Percentiles rank a stretch among this genome's conserved stretches.
Conservation (phyloP, 23 tunicate species). For the Styela plicata region DNA sequence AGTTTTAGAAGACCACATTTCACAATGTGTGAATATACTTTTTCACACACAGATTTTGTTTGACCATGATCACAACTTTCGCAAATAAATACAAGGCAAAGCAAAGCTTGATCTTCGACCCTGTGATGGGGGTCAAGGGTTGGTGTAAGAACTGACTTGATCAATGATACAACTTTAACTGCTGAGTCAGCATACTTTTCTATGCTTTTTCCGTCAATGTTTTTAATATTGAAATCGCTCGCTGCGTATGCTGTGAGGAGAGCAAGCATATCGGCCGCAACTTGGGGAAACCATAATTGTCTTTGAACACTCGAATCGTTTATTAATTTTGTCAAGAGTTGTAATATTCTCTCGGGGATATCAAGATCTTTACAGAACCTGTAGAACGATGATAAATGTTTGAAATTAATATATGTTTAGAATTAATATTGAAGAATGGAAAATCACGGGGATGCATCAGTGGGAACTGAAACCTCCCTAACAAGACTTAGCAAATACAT, state of each 20-base stretch:
- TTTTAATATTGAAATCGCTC: slow-evolving; percentile 74
- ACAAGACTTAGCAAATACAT: too few relatives aligned
- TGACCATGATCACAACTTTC: slow-evolving; percentile 85
- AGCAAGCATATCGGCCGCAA: slow-evolving; percentile 34
- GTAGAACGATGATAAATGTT: neutral
- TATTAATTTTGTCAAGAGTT: slow-evolving; percentile 23
- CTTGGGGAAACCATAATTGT: slow-evolving; percentile 60
- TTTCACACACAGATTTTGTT: slow-evolving; percentile 28
- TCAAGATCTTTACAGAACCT: slow-evolving; percentile 40
- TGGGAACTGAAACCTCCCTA: too few relatives aligned
- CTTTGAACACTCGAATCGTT: slow-evolving; percentile 8
- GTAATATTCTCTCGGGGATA: slow-evolving; percentile 28
- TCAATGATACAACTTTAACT: slow-evolving; percentile 20
- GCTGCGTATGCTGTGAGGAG: slow-evolving; percentile 68
- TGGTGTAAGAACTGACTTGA: slow-evolving; percentile 32
- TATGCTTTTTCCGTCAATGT: slow-evolving; percentile 19
- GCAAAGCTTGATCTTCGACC: slow-evolving; percentile 45
- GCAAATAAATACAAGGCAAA: slow-evolving; percentile 70
- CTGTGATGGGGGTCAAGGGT: slow-evolving; percentile 14
- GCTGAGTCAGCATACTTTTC: slow-evolving; percentile 38
- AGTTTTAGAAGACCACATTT: slow-evolving; percentile 31
- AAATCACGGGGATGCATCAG: too few relatives aligned
- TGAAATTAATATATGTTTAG: neutral
- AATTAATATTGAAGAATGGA: too few relatives aligned
- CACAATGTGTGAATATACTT: slow-evolving; percentile 35